Evolutionary conservation across 2,113 vertebrate species (phyloP).

Genomic region (Fukomys damarensis): DNA sequence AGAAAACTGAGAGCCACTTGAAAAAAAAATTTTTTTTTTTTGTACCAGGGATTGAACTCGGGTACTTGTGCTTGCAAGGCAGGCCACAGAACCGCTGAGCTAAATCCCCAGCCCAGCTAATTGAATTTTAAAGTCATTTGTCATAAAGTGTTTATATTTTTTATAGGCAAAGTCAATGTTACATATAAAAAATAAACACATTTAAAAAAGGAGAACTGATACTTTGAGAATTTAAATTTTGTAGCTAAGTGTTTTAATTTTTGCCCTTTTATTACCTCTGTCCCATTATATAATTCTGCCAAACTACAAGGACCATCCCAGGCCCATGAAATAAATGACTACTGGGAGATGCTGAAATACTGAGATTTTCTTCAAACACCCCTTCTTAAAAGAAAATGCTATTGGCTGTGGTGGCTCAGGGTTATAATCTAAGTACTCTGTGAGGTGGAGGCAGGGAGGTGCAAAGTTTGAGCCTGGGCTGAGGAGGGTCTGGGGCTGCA

Average conservation of each 20-base stretch:
- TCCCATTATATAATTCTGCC: background rate
- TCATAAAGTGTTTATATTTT: slow-evolving; percentile 30
- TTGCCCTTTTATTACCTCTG: background rate
- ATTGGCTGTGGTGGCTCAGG: background rate
- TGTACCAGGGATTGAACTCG: too few species aligned
- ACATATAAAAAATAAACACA: background rate
- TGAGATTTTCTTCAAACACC: background rate
- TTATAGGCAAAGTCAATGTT: slow-evolving; percentile 4
- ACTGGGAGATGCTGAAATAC: background rate
- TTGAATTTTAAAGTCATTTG: slow-evolving; percentile 5
- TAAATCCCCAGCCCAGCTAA: too few species aligned
- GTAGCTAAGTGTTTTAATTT: background rate
- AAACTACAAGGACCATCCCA: background rate
- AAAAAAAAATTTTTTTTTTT: too few species aligned
- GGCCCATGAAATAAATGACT: background rate
- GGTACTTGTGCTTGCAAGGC: too few species aligned
- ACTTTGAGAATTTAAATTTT: slow-evolving; percentile 24
- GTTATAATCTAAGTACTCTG: background rate
- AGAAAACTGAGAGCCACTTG: background rate
- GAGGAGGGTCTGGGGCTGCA: background rate
- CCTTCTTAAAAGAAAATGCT: background rate
- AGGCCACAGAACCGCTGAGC: too few species aligned
- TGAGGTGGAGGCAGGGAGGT: background rate
- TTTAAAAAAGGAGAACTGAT: slow-evolving; percentile 41
- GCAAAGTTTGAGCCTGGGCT: background rate